Percentiles rank a stretch among this genome's conserved stretches.
These are phyloP conservation scores for Pungitius pungitius DNA, from an alignment of 2,113 vertebrate species.

Conservation along the genomic window DNA sequence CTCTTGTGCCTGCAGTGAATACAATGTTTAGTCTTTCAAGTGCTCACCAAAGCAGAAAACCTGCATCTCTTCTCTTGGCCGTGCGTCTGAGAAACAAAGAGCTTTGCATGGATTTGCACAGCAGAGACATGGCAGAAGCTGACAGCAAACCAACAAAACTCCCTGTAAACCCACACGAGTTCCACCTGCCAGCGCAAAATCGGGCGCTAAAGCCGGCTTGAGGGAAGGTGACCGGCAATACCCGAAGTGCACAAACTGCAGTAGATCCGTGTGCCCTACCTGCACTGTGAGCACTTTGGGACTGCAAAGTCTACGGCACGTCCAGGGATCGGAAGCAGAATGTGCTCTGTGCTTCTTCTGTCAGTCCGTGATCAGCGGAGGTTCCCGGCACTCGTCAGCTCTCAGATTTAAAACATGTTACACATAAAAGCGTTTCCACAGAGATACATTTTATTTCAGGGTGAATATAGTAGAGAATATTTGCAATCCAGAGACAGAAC, in stretches of 20 bases:
- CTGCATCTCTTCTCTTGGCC: constrained; percentile 6
- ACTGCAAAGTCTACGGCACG: constrained; percentile 82
- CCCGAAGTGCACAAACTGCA: constrained; percentile 97
- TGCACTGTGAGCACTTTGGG: constrained; percentile 99
- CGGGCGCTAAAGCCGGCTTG: not conserved
- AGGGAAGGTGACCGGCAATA: constrained; percentile 82
- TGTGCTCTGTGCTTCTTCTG: not conserved
- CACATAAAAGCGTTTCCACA: not conserved
- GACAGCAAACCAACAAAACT: constrained; percentile 99
- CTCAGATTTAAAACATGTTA: not conserved
- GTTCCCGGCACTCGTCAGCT: not conserved
- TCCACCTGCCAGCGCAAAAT: not conserved
- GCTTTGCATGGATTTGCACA: constrained; percentile 99
- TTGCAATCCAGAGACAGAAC: constrained; percentile 41
- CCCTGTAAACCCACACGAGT: constrained; percentile 70
- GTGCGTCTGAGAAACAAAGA: constrained; percentile 78
- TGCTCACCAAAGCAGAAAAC: constrained; percentile 28
- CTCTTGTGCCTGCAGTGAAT: constrained; percentile 15
- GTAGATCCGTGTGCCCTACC: constrained; percentile 91
- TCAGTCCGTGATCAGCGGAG: not conserved
- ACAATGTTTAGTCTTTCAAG: constrained; percentile 23
- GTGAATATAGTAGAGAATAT: not conserved
- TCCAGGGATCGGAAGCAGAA: not conserved
- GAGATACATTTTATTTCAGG: not conserved
- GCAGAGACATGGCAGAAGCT: constrained; percentile 82